A percentile compares a stretch with the other conserved stretches of the same genome.
phyloP scores from a whole-genome alignment of 2,797 vertebrate genomes.

The Aviceda leuphotes region DNA sequence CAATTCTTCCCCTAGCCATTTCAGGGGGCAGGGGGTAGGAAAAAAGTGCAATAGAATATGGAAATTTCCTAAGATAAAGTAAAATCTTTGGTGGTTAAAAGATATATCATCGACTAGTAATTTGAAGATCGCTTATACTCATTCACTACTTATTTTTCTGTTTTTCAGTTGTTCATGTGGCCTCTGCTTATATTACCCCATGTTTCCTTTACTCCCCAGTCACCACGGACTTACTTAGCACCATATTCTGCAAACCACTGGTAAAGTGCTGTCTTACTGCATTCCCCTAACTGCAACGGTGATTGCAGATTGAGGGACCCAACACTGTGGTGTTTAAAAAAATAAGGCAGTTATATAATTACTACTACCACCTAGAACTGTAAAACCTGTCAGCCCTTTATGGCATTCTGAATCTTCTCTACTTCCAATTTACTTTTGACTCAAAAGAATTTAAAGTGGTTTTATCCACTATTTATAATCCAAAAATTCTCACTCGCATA shows the following conservation, averaged over 20 bases:
- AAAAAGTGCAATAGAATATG: neutral
- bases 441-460: neutral
- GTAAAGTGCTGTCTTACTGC: neutral
- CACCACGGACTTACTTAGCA: neutral
- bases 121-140: neutral
- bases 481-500: neutral
- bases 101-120: neutral
- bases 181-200: neutral
- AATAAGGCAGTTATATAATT: neutral
- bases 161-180: rapidly evolving
- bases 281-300: neutral
- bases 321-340: neutral
- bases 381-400: neutral
- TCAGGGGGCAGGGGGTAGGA: rapidly evolving
- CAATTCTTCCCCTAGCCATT: neutral
- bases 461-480: neutral
- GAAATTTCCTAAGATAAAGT: neutral
- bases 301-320: neutral
- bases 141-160: neutral
- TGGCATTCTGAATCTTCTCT: neutral
- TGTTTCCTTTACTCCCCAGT: neutral
- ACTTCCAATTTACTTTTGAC: neutral
- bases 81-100: neutral
- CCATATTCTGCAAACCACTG: neutral
- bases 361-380: neutral